These are phyloP conservation scores for Serranus cabrilla DNA, from an alignment of 2,797 vertebrate genomes.

Conservation along the genomic window DNA sequence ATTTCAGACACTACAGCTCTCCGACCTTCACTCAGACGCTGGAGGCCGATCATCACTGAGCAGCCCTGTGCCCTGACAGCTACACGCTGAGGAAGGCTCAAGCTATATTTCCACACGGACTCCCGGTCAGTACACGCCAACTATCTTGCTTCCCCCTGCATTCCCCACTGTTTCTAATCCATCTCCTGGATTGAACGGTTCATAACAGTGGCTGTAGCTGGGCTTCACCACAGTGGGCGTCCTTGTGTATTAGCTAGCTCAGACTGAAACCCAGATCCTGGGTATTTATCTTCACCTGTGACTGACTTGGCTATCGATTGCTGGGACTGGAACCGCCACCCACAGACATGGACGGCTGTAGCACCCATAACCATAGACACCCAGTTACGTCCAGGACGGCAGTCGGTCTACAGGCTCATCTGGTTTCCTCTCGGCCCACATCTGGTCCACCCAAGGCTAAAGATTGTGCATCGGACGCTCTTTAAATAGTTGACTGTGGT, in stretches of 20 bases:
- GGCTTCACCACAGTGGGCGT: not conserved
- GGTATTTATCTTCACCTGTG: constrained; percentile 16
- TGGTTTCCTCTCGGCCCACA: constrained; percentile 13
- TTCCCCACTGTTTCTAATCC: constrained; percentile 18
- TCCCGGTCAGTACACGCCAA: constrained; percentile 45
- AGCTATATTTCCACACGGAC: constrained; percentile 34
- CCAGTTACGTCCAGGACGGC: constrained; percentile 9
- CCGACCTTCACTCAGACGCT: not conserved
- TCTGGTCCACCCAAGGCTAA: constrained; percentile 38
- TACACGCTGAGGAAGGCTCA: constrained; percentile 23
- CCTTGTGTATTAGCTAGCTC: constrained; percentile 6
- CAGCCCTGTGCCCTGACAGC: not conserved
- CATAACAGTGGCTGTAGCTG: constrained; percentile 13
- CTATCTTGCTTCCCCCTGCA: constrained; percentile 12
- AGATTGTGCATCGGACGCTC: constrained; percentile 44
- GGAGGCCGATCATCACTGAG: constrained; percentile 20
- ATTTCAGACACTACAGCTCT: constrained; percentile 67
- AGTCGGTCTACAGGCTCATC: not conserved
- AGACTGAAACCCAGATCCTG: constrained; percentile 30
- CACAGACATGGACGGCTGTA: constrained; percentile 32
- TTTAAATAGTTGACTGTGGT: constrained; percentile 42
- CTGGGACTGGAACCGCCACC: constrained; percentile 21
- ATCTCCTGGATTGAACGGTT: constrained; percentile 26
- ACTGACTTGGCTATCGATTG: constrained; percentile 15
- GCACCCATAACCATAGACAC: constrained; percentile 19